Base-by-base conservation (phyloP, 2,797 vertebrate species). In the Pantherophis alleghaniensis region DNA sequence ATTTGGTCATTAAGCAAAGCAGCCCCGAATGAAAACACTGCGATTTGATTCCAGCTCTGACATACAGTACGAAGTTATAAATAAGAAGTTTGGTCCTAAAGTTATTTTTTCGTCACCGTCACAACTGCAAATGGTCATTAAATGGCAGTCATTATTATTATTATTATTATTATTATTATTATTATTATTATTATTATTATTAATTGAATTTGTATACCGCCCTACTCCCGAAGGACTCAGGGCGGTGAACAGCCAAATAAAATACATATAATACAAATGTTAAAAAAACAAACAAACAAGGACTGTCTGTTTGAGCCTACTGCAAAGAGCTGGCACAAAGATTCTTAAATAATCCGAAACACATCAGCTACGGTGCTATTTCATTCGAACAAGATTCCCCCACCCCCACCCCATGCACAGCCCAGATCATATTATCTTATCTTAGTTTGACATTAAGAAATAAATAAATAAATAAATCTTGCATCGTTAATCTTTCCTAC, bases 331-430 rank as follows among this genome's bases (percentile, higher is more conserved):
- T 69, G 18, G 7, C 13, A 18, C 20, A 6, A 61, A 66, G 32
- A 20, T 10, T 22, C n/a, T 61, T 14, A 2, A 66, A 42, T 37
- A 69, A 24, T 61, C 53, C 14, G 47, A 47, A 51, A 37, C 60
- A 4, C 56, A 57, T 11, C 7, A 24, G 53, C 24, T 14, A 11
- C 1, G 2, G 9, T 56, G 20, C 12, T 87, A 55, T 47, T n/a
- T 18, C 22, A 26, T 88, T 66, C n/a, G 42, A 55, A 55, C 1
- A 13, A 37, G 4, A 2, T 42, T 83, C 10, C 9, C 37, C 37
- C 74, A 3, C 66, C n/a, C 0, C 1, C 1, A 12, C 1, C 7
- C 9, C 20, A 24, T 1, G 20, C 47, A 32, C n/a, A 7, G 26
- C 9, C 22, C 28, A 26, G 13, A 12, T 88, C 4, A 28, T 32